Percentiles rank a stretch among this genome's conserved stretches.
Evolutionary conservation across 2,888 invertebrate genomes (phyloP).

Genomic region (Trissolcus brochymenae): DNA sequence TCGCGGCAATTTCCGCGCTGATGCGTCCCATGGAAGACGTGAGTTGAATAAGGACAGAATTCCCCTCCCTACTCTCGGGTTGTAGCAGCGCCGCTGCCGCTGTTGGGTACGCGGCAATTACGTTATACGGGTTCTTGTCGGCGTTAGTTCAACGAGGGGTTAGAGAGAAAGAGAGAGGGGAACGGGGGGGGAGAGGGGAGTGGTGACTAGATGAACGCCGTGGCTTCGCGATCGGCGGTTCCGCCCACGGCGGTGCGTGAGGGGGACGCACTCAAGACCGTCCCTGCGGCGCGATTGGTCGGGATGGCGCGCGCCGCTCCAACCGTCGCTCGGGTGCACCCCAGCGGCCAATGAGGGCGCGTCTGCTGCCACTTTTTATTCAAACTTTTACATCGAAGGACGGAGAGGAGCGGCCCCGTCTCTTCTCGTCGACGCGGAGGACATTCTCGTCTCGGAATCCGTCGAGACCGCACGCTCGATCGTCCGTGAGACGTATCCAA

Average conservation of each 20-base stretch:
- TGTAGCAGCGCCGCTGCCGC: constrained; percentile 12
- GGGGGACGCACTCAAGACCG: constrained; percentile 66
- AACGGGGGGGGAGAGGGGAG: constrained; percentile 42
- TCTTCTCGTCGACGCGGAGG: constrained; percentile 64
- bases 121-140: constrained; percentile 42
- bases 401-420: constrained; percentile 65
- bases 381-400: constrained; percentile 67
- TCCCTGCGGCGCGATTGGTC: constrained; percentile 65
- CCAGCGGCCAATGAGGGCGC: constrained; percentile 62
- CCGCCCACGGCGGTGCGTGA: constrained; percentile 63
- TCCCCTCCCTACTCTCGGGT: constrained; percentile 5
- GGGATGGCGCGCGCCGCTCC: constrained; percentile 56
- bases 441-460: constrained; percentile 74
- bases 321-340: constrained; percentile 61
- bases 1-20: background rate
- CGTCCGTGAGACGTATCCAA: constrained; percentile 38
- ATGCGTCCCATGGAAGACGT: background rate
- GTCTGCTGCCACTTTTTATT: constrained; percentile 67
- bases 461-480: constrained; percentile 71
- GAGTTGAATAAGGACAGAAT: constrained; percentile 3
- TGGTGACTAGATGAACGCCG: constrained; percentile 6
- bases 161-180: constrained; percentile 18
- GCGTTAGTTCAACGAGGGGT: constrained; percentile 2
- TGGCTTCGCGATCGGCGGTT: constrained; percentile 5
- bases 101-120: constrained; percentile 39